Base-by-base conservation (phyloP, 2,797 vertebrate species). In the Coracias cyanogaster region DNA sequence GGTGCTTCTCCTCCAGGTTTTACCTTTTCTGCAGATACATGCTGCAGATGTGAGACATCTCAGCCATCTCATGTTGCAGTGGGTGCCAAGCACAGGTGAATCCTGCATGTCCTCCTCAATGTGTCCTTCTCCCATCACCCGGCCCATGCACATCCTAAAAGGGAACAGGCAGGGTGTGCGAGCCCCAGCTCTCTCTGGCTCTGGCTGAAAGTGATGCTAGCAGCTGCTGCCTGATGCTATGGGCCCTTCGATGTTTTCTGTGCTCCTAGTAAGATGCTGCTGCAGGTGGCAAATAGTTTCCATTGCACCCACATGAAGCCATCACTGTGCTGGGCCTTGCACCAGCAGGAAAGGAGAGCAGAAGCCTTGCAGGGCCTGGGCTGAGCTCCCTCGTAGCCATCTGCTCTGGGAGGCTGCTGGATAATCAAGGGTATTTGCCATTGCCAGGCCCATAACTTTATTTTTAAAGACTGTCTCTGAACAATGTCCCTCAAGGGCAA, bases 381-480 rank as follows among this genome's bases (percentile, higher is more conserved):
- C 61, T 73, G 72, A 83, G 41, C 49, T 31, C 12, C 46, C 37
- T 67, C 0, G 0, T 29, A 14, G 17, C 61, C 16, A 3, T 16
- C 69, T 85, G 64, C 37, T 35, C 25, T 4, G 31, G 26, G 69
- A 77, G 20, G 48, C 65, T 71, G 61, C 22, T 84, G 61, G 14
- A 13, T 35, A 49, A 46, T 6, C 0, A 2, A 60, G 35, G 52
- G 13, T 60, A 15, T 65, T 60, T 76, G 45, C 35, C n/a, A 57
- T 21, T 1, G 0, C 54, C 0, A 0, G 8, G 18, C 37, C 25
- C 3, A 2, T 51, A 41, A 13, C 19, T 45, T 77, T 15, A 43
- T 54, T 77, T 89, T 62, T 64, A 55, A 86, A 46, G 76, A 6
- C 12, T 25, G 6, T 15, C 11, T 43, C 46, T 91, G 67, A 89